Percentiles rank a stretch among this genome's conserved stretches.
phyloP scores from a whole-genome alignment of 2,113 vertebrate species.

The Maccullochella peelii region DNA sequence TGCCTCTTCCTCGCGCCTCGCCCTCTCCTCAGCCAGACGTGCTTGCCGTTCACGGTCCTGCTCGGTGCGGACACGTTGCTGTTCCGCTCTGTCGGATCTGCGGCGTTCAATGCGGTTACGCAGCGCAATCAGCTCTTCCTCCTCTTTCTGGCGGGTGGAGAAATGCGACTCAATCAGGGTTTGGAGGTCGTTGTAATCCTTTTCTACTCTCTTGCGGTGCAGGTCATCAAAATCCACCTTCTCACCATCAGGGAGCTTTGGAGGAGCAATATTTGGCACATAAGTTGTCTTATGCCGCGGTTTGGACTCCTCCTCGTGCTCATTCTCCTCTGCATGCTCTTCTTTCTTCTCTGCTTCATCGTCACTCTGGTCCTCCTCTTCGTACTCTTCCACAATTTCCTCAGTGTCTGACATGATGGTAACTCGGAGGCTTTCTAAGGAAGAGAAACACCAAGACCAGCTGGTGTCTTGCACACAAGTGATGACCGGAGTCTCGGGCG shows the following conservation, averaged over 20 bases:
- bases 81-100: constrained; percentile 91
- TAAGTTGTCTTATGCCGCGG: constrained; percentile 87
- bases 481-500: constrained; percentile 27
- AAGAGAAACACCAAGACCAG: constrained; percentile 45
- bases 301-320: constrained; percentile 78
- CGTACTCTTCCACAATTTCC: constrained; percentile 76
- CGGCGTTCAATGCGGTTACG: constrained; percentile 92
- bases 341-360: constrained; percentile 53
- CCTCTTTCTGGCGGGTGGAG: constrained; percentile 95
- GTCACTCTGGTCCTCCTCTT: constrained; percentile 20
- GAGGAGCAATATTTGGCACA: constrained; percentile 91
- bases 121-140: constrained; percentile 92
- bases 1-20: constrained; percentile 93
- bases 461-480: constrained; percentile 35
- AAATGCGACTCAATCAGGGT: constrained; percentile 94
- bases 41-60: constrained; percentile 91
- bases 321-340: constrained; percentile 27
- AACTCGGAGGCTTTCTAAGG: constrained; percentile 16
- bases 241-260: constrained; percentile 96
- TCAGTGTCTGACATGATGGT: constrained; percentile 83
- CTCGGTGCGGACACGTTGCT: constrained; percentile 91
- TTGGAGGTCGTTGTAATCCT: constrained; percentile 95
- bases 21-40: constrained; percentile 89
- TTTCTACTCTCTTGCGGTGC: constrained; percentile 94
- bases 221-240: constrained; percentile 98